Base-by-base conservation (phyloP, 1,140 invertebrate genomes). In the Drosophila dunni region DNA sequence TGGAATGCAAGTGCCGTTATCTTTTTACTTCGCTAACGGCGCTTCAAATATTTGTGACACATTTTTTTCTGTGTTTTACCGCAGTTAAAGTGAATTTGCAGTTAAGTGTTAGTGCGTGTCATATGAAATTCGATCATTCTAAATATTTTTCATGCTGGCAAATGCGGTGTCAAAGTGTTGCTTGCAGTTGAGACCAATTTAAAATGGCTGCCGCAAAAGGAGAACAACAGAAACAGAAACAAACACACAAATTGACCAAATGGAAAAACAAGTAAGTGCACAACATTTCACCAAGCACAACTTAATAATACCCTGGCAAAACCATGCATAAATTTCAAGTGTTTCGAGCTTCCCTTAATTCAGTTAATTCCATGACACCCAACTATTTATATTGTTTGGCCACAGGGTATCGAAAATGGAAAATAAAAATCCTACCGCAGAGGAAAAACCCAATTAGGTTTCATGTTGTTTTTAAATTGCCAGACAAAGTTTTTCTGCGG, bases 361-460 rank as follows among this genome's bases (percentile, higher is more conserved):
- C 24, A 3, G 3, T 29, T 6, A 29, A 29, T 6, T 11, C 10
- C 2, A 40, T 10, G 2, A 51, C 3, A 34, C 10, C 29, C 10
- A 7, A 34, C 13, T 0, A 7, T 29, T 3, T 29, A 34, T 13
- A 33, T 8, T 6, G n/a, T 34, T 7, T 51, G 29, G 11, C n/a
- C n/a, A 51, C 29, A 51, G 50, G 50, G 50, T 51, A 51, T 51
- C 2, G 8, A 29, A 33, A 51, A 34, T 51, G 17, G 29, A 42
- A 9, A 71, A 20, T 33, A 66, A 51, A 29, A 38, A 36, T 17
- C 7, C 38, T 10, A 50, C 63, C 34, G 50, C 65, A 63, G 33
- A 63, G 60, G 7, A 64, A 57, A 75, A 75, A 65, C 56, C 51
- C 73, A 75, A 75, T 75, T 75, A 71, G 56, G 61, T 54, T 75